Conservation (phyloP, 2,888 invertebrate genomes). For the Conomelus anceps region DNA sequence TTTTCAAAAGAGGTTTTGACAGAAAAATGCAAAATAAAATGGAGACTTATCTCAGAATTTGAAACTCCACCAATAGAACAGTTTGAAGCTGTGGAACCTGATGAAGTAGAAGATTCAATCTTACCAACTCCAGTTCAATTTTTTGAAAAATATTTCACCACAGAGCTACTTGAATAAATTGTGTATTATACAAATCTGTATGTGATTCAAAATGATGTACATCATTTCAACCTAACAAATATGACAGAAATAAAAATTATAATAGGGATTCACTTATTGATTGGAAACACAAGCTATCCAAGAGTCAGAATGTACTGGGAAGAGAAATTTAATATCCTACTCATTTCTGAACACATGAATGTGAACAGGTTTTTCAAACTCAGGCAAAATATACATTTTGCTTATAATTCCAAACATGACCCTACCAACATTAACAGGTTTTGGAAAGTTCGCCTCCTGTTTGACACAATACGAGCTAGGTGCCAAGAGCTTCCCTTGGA, state of each 20-base stretch:
- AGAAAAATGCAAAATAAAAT: too few relatives aligned
- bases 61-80: too few relatives aligned
- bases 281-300: conserved; percentile 33
- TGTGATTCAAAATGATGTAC: neutral
- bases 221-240: neutral
- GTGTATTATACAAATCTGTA: neutral
- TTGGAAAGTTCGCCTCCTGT: conserved; percentile 31
- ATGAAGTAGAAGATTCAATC: too few relatives aligned
- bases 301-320: conserved; percentile 21
- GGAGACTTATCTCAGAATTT: too few relatives aligned
- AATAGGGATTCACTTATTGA: conserved; percentile 32
- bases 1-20: too few relatives aligned
- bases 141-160: neutral
- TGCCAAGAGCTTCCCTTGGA: conserved; percentile 27
- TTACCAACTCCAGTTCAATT: too few relatives aligned
- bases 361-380: too few relatives aligned
- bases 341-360: conserved; percentile 30
- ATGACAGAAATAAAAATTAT: conserved; percentile 29
- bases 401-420: neutral
- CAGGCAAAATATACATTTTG: conserved; percentile 31
- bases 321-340: conserved; percentile 25
- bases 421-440: conserved; percentile 25
- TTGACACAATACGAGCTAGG: conserved; percentile 26
- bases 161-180: neutral
- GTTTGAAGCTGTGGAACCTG: too few relatives aligned